Evolutionary conservation across 2,113 vertebrate species (phyloP).

Genomic region (Neofelis nebulosa): DNA sequence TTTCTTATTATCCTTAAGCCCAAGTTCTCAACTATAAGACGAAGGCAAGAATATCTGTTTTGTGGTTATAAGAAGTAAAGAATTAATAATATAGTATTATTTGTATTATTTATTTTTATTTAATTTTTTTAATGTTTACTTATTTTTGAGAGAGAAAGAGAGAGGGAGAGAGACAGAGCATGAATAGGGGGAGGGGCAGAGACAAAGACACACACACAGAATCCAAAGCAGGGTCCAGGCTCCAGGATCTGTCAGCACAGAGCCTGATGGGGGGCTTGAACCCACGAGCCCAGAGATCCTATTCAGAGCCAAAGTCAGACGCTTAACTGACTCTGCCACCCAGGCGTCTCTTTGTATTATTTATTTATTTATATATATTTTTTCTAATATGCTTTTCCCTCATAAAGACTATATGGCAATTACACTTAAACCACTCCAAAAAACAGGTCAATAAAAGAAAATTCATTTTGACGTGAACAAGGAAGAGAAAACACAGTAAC

Average conservation of each 20-base stretch:
- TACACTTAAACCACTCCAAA: background rate
- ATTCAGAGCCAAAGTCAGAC: too few species aligned
- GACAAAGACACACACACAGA: too few species aligned
- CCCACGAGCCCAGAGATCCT: too few species aligned
- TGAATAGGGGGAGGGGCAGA: too few species aligned
- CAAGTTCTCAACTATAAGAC: background rate
- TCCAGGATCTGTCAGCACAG: too few species aligned
- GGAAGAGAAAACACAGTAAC: background rate
- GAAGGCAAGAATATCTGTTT: background rate
- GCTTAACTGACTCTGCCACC: too few species aligned
- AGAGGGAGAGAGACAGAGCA: too few species aligned
- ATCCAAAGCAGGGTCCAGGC: too few species aligned
- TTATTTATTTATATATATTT: background rate
- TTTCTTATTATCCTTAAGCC: background rate
- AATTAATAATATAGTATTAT: background rate
- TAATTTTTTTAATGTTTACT: too few species aligned
- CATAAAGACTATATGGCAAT: background rate
- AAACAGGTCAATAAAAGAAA: background rate
- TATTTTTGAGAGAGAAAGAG: too few species aligned
- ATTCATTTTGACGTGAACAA: background rate
- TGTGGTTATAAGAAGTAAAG: background rate
- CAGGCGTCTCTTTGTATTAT: background rate
- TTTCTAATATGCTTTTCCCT: background rate
- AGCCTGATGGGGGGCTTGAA: too few species aligned
- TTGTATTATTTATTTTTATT: background rate